Evolutionary conservation across 1,140 invertebrate species (phyloP).

Genomic region (Pogonomyrmex barbatus): DNA sequence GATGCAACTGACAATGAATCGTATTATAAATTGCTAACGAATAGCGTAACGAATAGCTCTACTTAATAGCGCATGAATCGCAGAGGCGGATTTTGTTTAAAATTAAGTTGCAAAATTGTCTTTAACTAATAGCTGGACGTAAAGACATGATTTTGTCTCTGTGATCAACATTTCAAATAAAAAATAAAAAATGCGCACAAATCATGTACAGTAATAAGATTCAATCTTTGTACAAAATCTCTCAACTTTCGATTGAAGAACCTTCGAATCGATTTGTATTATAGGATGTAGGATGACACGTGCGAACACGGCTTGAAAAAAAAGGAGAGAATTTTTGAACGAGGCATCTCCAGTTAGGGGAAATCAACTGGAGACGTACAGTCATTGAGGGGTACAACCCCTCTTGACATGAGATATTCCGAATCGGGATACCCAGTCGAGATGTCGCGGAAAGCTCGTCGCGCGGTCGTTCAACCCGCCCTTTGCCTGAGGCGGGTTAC

Average conservation of each 20-base stretch:
- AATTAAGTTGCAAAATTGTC: too few relatives aligned
- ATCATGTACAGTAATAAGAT: constrained; percentile 56
- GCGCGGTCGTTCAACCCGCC: not conserved
- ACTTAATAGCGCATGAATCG: too few relatives aligned
- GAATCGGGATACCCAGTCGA: not conserved
- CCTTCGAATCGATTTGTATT: not conserved
- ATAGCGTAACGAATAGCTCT: too few relatives aligned
- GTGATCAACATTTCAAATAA: not conserved
- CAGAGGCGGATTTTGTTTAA: too few relatives aligned
- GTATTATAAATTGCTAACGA: too few relatives aligned
- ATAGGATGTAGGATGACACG: constrained; percentile 46
- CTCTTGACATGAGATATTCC: not conserved
- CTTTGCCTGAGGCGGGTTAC: not conserved
- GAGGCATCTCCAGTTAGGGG: constrained; percentile 11
- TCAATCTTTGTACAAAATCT: constrained; percentile 29
- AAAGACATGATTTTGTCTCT: constrained; percentile 34
- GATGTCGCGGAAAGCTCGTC: not conserved
- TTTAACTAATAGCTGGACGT: too few relatives aligned
- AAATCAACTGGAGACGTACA: constrained; percentile 50
- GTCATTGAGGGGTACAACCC: not conserved
- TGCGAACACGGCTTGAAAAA: constrained; percentile 48
- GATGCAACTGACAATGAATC: too few relatives aligned
- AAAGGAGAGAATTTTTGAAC: constrained; percentile 43
- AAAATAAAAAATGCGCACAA: constrained; percentile 12
- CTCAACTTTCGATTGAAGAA: constrained; percentile 6